phyloP scores from a whole-genome alignment of 2,113 vertebrate species.

The Catharus fuscescens region DNA sequence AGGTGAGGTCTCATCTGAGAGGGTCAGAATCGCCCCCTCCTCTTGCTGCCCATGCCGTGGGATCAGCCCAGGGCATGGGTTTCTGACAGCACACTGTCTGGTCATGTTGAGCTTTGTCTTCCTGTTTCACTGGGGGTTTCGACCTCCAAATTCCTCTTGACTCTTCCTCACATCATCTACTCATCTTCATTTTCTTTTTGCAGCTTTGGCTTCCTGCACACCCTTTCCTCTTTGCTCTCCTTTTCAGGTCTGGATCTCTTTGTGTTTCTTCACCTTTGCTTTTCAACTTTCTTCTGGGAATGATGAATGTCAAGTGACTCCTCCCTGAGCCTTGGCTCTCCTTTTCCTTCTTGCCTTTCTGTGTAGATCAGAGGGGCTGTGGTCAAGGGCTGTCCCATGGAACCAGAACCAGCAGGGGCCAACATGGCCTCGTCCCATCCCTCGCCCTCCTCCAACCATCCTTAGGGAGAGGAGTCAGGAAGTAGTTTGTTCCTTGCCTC shows the following conservation, averaged over 20 bases:
- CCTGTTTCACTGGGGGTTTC: not conserved
- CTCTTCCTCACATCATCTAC: not conserved
- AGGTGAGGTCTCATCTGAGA: not conserved
- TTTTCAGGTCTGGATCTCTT: not conserved
- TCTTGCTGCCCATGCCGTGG: not conserved
- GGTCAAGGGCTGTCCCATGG: not conserved
- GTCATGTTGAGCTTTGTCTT: not conserved
- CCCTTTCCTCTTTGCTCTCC: not conserved
- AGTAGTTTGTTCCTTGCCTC: not conserved
- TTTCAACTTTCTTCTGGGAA: not conserved
- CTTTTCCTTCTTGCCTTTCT: not conserved
- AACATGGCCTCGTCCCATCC: fast-evolving
- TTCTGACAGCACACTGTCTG: not conserved
- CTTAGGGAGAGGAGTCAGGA: not conserved
- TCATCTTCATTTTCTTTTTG: not conserved
- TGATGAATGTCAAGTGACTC: not conserved
- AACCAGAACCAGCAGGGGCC: not conserved
- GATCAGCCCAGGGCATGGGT: not conserved
- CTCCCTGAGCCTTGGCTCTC: not conserved
- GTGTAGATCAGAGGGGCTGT: not conserved
- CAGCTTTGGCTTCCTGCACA: not conserved
- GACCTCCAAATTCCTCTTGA: not conserved
- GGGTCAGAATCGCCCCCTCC: not conserved
- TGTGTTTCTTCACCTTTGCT: not conserved
- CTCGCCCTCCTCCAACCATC: not conserved